These are phyloP conservation scores for Cheilosia variabilis DNA, from an alignment of 2,888 invertebrate genomes.

Conservation along the genomic window DNA sequence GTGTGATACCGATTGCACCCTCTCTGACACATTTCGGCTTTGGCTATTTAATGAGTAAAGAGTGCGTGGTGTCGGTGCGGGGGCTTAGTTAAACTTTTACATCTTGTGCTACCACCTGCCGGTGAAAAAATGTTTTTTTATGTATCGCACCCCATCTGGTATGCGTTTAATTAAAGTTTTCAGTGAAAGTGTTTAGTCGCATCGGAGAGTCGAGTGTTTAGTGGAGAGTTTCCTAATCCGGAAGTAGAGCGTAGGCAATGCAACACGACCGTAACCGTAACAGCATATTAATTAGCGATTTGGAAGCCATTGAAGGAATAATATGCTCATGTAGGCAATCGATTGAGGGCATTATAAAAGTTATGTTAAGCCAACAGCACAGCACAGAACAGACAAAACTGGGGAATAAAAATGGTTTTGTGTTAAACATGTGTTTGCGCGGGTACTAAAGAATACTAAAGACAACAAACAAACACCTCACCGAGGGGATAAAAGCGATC, in stretches of 20 bases:
- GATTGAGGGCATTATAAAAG: slow-evolving; percentile 33
- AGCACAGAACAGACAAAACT: not conserved
- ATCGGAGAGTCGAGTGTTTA: not conserved
- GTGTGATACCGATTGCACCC: slow-evolving; percentile 26
- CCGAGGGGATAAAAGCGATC: slow-evolving; percentile 8
- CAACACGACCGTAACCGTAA: slow-evolving; percentile 1
- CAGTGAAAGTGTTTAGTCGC: not conserved
- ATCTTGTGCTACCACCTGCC: not conserved
- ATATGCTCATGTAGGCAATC: slow-evolving; percentile 11
- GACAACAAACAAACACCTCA: not conserved
- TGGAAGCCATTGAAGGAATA: slow-evolving; percentile 51
- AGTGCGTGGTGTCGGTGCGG: not conserved
- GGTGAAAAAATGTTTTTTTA: not conserved
- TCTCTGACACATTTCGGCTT: not conserved
- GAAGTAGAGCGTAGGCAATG: not conserved
- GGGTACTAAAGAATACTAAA: too few species aligned
- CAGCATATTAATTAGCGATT: slow-evolving; percentile 26
- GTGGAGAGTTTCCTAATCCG: not conserved
- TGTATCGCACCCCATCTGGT: not conserved
- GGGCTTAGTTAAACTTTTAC: slow-evolving; percentile 15
- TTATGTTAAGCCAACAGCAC: slow-evolving; percentile 23
- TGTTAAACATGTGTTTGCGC: slow-evolving; percentile 17
- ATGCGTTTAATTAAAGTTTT: not conserved
- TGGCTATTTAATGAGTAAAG: slow-evolving; percentile 10
- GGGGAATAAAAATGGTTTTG: slow-evolving; percentile 19